Conservation (phyloP, 2,888 invertebrate species). For the Ophraella communa region DNA sequence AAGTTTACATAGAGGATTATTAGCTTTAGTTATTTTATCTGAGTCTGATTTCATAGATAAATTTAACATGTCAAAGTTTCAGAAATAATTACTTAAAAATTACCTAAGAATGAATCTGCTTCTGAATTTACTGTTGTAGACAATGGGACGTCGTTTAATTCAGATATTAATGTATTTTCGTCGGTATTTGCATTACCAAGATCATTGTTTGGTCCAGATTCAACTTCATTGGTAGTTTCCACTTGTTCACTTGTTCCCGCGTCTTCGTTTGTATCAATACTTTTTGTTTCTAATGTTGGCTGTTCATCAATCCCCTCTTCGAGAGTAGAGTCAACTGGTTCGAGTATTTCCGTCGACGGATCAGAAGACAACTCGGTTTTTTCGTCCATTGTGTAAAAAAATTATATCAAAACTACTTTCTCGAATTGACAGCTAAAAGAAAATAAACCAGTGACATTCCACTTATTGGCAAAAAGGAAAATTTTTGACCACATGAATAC, state of each 20-base stretch:
- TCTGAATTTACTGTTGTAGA: slow-evolving; percentile 6
- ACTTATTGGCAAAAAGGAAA: not conserved
- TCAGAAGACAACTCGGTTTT: slow-evolving; percentile 27
- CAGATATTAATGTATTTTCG: slow-evolving; percentile 10
- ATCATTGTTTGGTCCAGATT: slow-evolving; percentile 4
- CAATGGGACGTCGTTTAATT: slow-evolving; percentile 11
- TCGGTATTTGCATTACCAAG: not conserved
- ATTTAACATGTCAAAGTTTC: no score
- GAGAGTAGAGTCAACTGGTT: not conserved
- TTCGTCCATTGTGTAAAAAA: slow-evolving; percentile 31
- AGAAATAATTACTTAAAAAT: not conserved
- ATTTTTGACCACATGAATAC: not conserved
- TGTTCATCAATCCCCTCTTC: slow-evolving; percentile 1
- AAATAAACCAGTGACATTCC: not conserved
- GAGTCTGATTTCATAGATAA: no score
- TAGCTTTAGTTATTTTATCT: no score
- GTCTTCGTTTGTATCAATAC: not conserved
- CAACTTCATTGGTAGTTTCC: not conserved
- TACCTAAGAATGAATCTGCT: slow-evolving; percentile 18
- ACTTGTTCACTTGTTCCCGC: not conserved
- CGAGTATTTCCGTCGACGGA: slow-evolving; percentile 18
- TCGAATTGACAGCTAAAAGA: slow-evolving; percentile 20
- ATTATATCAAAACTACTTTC: slow-evolving; percentile 21
- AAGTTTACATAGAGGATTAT: no score
- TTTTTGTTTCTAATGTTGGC: not conserved